Evolutionary conservation across 2,113 vertebrate genomes (phyloP).

Genomic region (Oncorhynchus gorbuscha): DNA sequence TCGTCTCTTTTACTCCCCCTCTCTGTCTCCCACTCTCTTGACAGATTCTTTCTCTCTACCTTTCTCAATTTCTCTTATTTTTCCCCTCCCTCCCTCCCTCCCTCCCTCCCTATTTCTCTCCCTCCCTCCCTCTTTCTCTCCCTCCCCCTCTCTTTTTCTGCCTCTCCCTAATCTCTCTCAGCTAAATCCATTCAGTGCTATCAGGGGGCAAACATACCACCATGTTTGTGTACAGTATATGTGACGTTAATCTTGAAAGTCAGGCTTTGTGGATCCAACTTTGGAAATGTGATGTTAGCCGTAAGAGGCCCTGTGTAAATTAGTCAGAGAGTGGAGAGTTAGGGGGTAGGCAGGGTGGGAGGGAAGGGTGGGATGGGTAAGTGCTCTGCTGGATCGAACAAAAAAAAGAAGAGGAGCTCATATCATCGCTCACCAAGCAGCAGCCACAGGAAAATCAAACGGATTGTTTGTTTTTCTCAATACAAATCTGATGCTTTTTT

Average conservation of each 20-base stretch:
- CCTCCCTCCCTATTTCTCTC: too few relatives aligned
- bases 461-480: too few relatives aligned
- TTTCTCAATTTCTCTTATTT: not conserved
- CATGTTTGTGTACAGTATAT: too few relatives aligned
- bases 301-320: too few relatives aligned
- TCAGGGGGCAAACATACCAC: too few relatives aligned
- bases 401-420: not conserved
- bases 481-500: too few relatives aligned
- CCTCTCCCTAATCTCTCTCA: not conserved
- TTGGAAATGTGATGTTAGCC: too few relatives aligned
- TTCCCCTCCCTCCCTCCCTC: not conserved
- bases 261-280: too few relatives aligned
- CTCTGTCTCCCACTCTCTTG: constrained; percentile 1
- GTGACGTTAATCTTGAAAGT: too few relatives aligned
- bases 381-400: not conserved
- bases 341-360: not conserved
- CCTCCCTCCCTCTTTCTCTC: not conserved
- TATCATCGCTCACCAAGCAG: not conserved
- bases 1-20: not conserved
- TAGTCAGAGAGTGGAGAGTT: not conserved
- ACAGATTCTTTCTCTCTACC: constrained; percentile 35
- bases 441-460: not conserved
- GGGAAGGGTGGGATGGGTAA: too few relatives aligned
- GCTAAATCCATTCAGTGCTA: not conserved
- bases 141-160: not conserved